These are phyloP conservation scores for Turdus rufiventris DNA, from an alignment of 2,113 vertebrate genomes.

Conservation along the genomic window DNA sequence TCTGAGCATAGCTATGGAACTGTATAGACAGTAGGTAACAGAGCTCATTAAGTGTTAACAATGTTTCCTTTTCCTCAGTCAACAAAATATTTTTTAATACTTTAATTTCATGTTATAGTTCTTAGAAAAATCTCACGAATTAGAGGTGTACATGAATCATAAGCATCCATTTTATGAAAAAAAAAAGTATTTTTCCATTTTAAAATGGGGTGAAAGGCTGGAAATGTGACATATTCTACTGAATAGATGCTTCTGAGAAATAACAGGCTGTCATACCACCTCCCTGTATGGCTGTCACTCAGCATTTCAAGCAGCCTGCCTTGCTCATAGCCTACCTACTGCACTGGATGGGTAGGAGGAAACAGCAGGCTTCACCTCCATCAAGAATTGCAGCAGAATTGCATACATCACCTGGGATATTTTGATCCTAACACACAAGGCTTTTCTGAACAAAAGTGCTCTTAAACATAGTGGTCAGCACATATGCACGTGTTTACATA, in stretches of 20 bases:
- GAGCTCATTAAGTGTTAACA: background rate
- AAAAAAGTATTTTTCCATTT: background rate
- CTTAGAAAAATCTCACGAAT: background rate
- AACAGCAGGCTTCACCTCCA: background rate
- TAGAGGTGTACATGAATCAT: background rate
- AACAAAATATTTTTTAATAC: background rate
- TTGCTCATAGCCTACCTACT: background rate
- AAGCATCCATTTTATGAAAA: background rate
- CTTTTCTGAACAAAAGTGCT: background rate
- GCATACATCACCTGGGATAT: background rate
- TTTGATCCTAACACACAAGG: background rate
- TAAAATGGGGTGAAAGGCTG: background rate
- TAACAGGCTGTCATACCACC: constrained; percentile 29
- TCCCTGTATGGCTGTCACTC: constrained; percentile 18
- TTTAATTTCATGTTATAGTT: background rate
- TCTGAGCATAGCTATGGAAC: background rate
- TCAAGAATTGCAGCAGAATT: background rate
- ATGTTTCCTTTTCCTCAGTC: background rate
- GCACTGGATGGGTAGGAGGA: background rate
- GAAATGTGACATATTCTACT: background rate
- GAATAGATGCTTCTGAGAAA: constrained; percentile 32
- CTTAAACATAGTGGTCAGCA: background rate
- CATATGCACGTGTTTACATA: accelerated
- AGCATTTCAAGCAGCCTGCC: background rate
- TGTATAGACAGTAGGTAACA: background rate